These are phyloP conservation scores for Neoaliturus tenellus DNA, from an alignment of 2,888 invertebrate species.

Conservation along the genomic window DNA sequence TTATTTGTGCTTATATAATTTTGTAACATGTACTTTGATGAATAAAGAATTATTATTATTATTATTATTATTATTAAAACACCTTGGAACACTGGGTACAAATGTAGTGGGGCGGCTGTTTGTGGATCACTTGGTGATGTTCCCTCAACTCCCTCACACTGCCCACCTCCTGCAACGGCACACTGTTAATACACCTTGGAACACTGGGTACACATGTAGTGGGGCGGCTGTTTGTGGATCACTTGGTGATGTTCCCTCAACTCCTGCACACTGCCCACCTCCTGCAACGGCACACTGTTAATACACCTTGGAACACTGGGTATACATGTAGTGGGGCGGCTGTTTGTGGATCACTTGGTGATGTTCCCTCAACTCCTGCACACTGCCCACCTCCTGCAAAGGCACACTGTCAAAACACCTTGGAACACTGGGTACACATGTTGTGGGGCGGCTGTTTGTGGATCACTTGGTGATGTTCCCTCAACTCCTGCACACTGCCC, in stretches of 20 bases:
- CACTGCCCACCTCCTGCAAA: constrained; percentile 71
- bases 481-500: constrained; percentile 73
- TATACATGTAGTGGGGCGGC: constrained; percentile 79
- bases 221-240: constrained; percentile 79
- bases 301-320: constrained; percentile 81
- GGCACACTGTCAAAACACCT: too few relatives aligned
- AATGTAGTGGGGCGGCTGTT: constrained; percentile 78
- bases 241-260: constrained; percentile 78
- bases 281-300: constrained; percentile 62
- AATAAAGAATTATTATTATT: too few relatives aligned
- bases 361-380: constrained; percentile 77
- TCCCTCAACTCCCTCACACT: constrained; percentile 75
- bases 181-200: too few relatives aligned
- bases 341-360: constrained; percentile 79
- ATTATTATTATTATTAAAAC: too few relatives aligned
- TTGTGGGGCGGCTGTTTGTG: constrained; percentile 80
- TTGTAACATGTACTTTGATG: too few relatives aligned
- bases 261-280: constrained; percentile 73
- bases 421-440: constrained; percentile 81
- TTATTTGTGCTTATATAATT: too few relatives aligned
- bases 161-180: constrained; percentile 70
- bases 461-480: constrained; percentile 78
- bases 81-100: constrained; percentile 82
- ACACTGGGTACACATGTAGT: constrained; percentile 81
- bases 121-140: constrained; percentile 79